phyloP scores from a whole-genome alignment of 1,140 invertebrate species.

The Microvelia longipes region DNA sequence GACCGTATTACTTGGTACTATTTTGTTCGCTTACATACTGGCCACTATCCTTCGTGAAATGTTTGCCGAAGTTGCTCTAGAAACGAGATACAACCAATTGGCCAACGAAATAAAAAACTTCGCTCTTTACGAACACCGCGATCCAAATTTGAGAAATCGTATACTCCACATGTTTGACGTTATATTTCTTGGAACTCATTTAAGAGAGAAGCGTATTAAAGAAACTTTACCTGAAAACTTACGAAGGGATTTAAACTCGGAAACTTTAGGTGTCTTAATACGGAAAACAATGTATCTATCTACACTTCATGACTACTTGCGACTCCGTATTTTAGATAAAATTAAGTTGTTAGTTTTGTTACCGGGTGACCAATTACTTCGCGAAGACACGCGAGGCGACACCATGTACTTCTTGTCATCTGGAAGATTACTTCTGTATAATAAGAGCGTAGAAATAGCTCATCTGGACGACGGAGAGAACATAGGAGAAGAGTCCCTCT shows the following conservation, averaged over 20 bases:
- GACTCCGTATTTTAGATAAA: neutral
- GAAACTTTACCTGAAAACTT: neutral
- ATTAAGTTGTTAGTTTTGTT: neutral
- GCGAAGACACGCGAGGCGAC: neutral
- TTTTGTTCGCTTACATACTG: neutral
- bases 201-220: neutral
- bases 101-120: neutral
- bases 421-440: neutral
- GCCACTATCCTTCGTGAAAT: neutral
- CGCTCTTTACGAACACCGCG: neutral
- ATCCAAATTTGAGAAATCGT: neutral
- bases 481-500: neutral
- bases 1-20: neutral
- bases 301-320: neutral
- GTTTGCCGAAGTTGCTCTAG: neutral
- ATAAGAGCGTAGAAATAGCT: neutral
- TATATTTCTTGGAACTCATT: neutral
- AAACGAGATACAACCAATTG: neutral
- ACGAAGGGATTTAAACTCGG: neutral
- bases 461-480: neutral
- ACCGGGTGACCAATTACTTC: neutral
- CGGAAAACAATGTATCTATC: neutral
- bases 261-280: neutral
- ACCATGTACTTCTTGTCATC: neutral
- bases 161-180: neutral